These are phyloP conservation scores for Polypedilum pembai DNA, from an alignment of 1,140 invertebrate genomes.

Conservation along the genomic window DNA sequence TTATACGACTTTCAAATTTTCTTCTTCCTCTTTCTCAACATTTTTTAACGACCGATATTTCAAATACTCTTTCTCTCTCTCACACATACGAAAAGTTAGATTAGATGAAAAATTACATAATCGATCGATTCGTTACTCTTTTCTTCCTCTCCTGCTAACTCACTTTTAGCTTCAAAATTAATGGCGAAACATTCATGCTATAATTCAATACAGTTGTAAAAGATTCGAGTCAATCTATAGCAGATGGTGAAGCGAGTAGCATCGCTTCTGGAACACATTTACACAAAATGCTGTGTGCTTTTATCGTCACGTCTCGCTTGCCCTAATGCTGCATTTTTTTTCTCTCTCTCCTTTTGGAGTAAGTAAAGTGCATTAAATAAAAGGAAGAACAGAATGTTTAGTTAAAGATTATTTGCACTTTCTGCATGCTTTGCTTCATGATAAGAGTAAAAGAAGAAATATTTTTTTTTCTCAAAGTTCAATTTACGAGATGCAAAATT, in stretches of 20 bases:
- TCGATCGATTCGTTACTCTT: not conserved
- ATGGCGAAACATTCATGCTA: not conserved
- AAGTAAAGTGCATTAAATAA: no score
- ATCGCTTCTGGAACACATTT: not conserved
- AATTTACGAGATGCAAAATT: no score
- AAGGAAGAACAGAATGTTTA: no score
- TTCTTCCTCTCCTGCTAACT: no score
- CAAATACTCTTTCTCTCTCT: no score
- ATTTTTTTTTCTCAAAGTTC: no score
- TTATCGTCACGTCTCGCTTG: not conserved
- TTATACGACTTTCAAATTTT: not conserved
- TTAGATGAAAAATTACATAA: conserved; percentile 14
- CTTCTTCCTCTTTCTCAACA: not conserved
- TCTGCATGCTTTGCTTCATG: not conserved
- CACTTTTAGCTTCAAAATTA: not conserved
- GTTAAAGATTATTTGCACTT: not conserved
- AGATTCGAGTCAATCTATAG: not conserved
- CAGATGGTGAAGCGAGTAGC: not conserved
- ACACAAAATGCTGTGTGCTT: not conserved
- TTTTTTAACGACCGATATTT: not conserved
- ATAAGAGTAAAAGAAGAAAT: not conserved
- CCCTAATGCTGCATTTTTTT: no score
- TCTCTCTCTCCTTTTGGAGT: no score
- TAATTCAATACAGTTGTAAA: not conserved
- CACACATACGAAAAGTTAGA: not conserved